A percentile compares a stretch with the other conserved stretches of the same genome.
These are phyloP conservation scores for Euzophera pinguis DNA, from an alignment of 2,888 invertebrate genomes.

Conservation along the genomic window DNA sequence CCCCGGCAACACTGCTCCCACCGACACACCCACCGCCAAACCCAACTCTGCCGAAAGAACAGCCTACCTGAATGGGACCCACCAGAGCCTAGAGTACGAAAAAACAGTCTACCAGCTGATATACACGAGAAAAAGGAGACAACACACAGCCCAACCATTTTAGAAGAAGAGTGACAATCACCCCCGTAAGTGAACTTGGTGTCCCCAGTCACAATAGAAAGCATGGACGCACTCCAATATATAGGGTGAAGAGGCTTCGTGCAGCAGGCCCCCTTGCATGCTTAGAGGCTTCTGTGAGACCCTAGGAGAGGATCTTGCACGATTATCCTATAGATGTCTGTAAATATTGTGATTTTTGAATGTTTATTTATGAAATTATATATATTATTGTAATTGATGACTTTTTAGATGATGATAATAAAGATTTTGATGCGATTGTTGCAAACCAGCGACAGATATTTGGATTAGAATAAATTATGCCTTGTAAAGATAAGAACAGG, in stretches of 20 bases:
- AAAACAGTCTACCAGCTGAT: conserved; percentile 72
- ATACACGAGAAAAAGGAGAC: conserved; percentile 53
- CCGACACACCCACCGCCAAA: conserved; percentile 63
- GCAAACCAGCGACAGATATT: no score
- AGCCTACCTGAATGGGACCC: conserved; percentile 75
- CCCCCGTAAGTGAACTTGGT: conserved; percentile 71
- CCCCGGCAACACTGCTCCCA: conserved; percentile 73
- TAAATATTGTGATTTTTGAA: conserved; percentile 36
- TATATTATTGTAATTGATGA: conserved; percentile 10
- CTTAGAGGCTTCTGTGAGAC: conserved; percentile 72
- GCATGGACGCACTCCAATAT: conserved; percentile 62
- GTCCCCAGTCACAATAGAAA: conserved; percentile 70
- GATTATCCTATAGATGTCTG: conserved; percentile 64
- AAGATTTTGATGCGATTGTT: neutral
- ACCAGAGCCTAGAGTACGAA: conserved; percentile 61
- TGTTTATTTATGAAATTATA: conserved; percentile 35
- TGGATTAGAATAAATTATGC: no score
- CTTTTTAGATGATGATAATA: neutral
- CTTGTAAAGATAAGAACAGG: no score
- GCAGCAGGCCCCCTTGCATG: conserved; percentile 75
- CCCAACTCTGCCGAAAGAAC: conserved; percentile 68
- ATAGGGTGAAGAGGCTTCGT: conserved; percentile 57
- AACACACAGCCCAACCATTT: conserved; percentile 44
- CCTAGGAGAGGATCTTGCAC: conserved; percentile 62
- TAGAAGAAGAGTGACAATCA: conserved; percentile 67